Percentiles rank a stretch among this genome's conserved stretches.
Conservation (phyloP, 1,140 invertebrate genomes). For the Heliothis virescens region DNA sequence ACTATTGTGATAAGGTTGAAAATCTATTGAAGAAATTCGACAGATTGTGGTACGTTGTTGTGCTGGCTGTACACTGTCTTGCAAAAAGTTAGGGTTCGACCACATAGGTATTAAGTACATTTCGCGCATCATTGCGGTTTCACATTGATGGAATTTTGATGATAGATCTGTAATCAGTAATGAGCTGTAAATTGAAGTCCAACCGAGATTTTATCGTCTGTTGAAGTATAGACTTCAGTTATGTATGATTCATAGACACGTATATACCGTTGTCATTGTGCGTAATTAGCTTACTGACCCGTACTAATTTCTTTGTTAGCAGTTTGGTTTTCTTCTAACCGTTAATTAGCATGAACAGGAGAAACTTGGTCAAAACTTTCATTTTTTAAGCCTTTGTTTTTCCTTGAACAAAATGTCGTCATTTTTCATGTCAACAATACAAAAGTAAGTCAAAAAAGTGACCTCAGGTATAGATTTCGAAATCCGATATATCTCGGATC, state of each 20-base stretch:
- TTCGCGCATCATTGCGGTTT: conserved; percentile 28
- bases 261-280: conserved; percentile 22
- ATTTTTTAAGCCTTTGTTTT: conserved; percentile 7
- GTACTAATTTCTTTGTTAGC: conserved; percentile 43
- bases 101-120: neutral
- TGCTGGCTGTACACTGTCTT: neutral
- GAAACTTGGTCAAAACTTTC: conserved; percentile 28
- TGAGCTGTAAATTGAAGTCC: conserved; percentile 24
- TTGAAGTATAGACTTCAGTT: neutral
- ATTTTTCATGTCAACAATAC: conserved; percentile 1
- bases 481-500: too few species aligned
- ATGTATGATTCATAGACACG: conserved; percentile 19
- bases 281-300: conserved; percentile 22
- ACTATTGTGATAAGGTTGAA: too few species aligned
- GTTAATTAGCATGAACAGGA: conserved; percentile 39
- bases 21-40: too few species aligned
- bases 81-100: neutral
- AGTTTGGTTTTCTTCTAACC: conserved; percentile 38
- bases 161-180: conserved; percentile 18
- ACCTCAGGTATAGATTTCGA: neutral
- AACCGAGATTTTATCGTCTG: neutral
- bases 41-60: too few species aligned
- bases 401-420: neutral
- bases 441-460: too few species aligned
- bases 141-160: neutral